Conservation (phyloP, 2,888 invertebrate genomes). For the Microplitis deprimator region DNA sequence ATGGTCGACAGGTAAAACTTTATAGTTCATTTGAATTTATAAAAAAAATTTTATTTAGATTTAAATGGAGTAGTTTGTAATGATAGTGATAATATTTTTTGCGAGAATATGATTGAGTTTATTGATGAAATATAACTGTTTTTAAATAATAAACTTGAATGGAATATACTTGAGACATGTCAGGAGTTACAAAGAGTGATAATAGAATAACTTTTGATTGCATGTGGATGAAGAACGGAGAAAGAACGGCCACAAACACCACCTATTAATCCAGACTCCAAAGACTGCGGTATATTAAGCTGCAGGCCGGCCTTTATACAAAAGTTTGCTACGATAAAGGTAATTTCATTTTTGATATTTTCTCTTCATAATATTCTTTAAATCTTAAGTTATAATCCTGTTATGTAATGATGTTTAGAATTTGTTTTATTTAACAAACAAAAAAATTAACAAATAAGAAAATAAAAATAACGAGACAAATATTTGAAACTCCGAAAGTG, state of each 20-base stretch:
- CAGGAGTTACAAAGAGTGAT: neutral
- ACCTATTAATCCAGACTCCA: conserved; percentile 75
- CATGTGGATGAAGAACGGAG: conserved; percentile 59
- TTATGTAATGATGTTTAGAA: neutral
- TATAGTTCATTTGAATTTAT: conserved; percentile 3
- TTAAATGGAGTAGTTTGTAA: too few relatives aligned
- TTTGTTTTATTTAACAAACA: neutral
- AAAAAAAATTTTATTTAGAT: too few relatives aligned
- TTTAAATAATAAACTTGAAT: too few relatives aligned
- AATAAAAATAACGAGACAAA: too few relatives aligned
- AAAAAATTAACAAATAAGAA: too few relatives aligned
- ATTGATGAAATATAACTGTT: too few relatives aligned
- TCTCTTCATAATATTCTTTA: neutral
- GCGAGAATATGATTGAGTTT: too few relatives aligned
- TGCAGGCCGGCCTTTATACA: conserved; percentile 90
- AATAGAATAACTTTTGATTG: conserved; percentile 12
- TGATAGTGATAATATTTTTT: too few relatives aligned
- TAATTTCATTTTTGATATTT: conserved; percentile 63
- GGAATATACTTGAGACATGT: too few relatives aligned
- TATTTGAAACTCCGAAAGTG: neutral
- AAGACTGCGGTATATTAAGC: conserved; percentile 90
- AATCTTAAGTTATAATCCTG: neutral
- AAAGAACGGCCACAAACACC: conserved; percentile 68
- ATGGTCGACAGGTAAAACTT: conserved; percentile 69
- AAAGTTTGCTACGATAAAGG: conserved; percentile 91